Evolutionary conservation across 1,140 invertebrate genomes (phyloP).

Genomic region (Drosophila kurseongensis): DNA sequence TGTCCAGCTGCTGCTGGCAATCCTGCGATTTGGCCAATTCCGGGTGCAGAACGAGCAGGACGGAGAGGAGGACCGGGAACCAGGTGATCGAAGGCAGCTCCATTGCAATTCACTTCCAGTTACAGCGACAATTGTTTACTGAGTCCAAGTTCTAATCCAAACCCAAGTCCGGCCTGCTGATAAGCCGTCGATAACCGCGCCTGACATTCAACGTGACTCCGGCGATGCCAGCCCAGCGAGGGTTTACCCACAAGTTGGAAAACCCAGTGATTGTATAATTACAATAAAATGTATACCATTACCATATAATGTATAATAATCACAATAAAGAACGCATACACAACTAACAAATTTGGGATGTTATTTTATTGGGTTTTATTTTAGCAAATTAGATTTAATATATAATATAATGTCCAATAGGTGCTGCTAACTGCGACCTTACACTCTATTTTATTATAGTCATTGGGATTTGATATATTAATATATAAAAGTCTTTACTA

Average conservation of each 20-base stretch:
- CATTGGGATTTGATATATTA: no score
- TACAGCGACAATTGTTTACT: conserved; percentile 29
- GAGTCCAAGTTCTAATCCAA: conserved; percentile 10
- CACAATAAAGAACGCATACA: no score
- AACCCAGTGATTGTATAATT: no score
- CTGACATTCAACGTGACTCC: conserved; percentile 35
- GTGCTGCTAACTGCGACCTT: no score
- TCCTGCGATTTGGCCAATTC: neutral
- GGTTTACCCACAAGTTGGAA: neutral
- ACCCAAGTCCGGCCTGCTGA: conserved; percentile 14
- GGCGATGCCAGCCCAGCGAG: conserved; percentile 10
- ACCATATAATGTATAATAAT: no score
- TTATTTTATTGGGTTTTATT: no score
- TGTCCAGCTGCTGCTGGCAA: conserved; percentile 9
- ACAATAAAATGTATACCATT: no score
- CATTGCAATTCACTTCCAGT: conserved; percentile 1
- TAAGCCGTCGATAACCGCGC: conserved; percentile 43
- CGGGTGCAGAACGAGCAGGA: neutral
- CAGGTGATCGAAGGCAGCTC: neutral
- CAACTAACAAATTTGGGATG: no score
- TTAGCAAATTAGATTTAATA: no score
- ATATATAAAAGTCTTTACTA: no score
- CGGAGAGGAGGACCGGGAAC: neutral
- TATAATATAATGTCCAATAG: no score
- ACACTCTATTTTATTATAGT: no score